A percentile compares a stretch with the other conserved stretches of the same genome.
Conservation (phyloP, 2,797 vertebrate species). For the Vipera ursinii region DNA sequence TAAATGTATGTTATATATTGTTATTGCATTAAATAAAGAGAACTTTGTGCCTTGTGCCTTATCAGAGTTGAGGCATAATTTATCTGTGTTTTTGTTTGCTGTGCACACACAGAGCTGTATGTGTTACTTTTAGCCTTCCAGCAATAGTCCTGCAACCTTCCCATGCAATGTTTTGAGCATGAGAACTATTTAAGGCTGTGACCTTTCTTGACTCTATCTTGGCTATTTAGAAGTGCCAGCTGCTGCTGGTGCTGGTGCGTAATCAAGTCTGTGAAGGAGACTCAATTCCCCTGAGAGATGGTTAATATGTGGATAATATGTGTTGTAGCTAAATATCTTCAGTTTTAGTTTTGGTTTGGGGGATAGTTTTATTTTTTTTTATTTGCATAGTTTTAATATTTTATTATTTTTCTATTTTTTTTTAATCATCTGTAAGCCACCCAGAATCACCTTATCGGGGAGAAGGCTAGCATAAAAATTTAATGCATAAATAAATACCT, state of each 20-base stretch:
- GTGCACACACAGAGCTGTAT: not conserved
- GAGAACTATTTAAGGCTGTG: slow-evolving; percentile 7
- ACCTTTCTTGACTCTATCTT: slow-evolving; percentile 18
- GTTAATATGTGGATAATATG: not conserved
- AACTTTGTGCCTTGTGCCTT: not conserved
- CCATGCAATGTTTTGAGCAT: slow-evolving; percentile 5
- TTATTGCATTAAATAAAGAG: not conserved
- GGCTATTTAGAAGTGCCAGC: slow-evolving; percentile 14
- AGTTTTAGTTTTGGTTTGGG: not conserved
- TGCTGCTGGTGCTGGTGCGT: not conserved
- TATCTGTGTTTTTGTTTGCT: not conserved
- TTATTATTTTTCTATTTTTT: not conserved
- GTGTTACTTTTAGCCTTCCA: not conserved
- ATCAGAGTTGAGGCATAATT: not conserved
- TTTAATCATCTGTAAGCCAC: not conserved
- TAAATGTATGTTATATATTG: not conserved
- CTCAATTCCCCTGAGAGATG: not conserved
- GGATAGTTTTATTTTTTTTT: not conserved
- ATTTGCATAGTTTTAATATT: not conserved
- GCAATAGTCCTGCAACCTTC: not conserved
- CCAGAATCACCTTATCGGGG: not conserved
- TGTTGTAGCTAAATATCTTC: not conserved
- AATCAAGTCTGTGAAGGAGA: slow-evolving; percentile 14
- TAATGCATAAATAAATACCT: not conserved
- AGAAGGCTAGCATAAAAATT: not conserved